A percentile compares a stretch with the other conserved stretches of the same genome.
Conservation (phyloP, 2,888 invertebrate genomes). For the Tetramorium bicarinatum region DNA sequence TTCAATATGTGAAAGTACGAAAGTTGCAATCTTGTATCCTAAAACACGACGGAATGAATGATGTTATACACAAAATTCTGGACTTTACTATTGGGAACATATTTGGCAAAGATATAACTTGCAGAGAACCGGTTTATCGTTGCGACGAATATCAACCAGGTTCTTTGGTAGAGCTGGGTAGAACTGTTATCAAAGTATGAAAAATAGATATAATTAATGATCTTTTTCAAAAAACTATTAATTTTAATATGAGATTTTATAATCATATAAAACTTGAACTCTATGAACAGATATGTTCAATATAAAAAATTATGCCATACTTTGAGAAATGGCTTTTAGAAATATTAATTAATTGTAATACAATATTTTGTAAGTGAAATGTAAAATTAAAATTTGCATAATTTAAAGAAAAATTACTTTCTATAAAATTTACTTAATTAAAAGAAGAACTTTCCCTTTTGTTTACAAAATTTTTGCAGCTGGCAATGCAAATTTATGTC, state of each 20-base stretch:
- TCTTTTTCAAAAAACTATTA: not conserved
- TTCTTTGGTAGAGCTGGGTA: constrained; percentile 81
- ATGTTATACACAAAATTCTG: constrained; percentile 79
- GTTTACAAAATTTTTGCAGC: constrained; percentile 37
- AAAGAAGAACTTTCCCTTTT: constrained; percentile 32
- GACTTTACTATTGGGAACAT: constrained; percentile 80
- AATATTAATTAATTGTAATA: constrained; percentile 5
- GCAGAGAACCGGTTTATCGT: constrained; percentile 81
- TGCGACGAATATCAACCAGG: constrained; percentile 84
- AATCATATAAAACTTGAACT: not conserved
- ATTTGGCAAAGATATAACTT: constrained; percentile 83
- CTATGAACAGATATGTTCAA: not conserved
- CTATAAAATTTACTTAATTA: not conserved
- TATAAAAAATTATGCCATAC: not conserved
- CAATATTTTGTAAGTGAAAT: not conserved
- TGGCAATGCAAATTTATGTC: constrained; percentile 34
- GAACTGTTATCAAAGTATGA: constrained; percentile 80
- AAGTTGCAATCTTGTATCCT: not conserved
- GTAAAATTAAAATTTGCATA: not conserved
- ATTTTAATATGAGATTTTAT: not conserved
- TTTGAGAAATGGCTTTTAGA: not conserved
- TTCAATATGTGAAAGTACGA: not conserved
- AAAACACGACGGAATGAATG: constrained; percentile 71
- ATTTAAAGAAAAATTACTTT: not conserved
- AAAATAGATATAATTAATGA: not conserved